phyloP scores from a whole-genome alignment of 2,113 vertebrate species.

The Spermophilus dauricus region DNA sequence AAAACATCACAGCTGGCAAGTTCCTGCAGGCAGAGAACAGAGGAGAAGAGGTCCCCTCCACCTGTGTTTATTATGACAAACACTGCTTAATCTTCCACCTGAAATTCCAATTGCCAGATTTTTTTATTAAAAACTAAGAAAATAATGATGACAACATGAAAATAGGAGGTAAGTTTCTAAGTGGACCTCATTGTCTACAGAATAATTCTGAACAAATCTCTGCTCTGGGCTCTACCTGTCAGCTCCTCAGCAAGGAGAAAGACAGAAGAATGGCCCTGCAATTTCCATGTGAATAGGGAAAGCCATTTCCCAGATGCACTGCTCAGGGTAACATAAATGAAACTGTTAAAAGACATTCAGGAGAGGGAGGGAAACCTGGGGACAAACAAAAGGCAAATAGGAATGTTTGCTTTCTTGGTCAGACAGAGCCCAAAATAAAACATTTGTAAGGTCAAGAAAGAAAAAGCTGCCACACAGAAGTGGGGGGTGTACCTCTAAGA shows the following conservation, averaged over 20 bases:
- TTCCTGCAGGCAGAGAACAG: constrained; percentile 88
- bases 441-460: not conserved
- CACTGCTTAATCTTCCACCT: constrained; percentile 86
- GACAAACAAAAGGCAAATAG: constrained; percentile 65
- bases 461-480: not conserved
- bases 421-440: constrained; percentile 79
- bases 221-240: constrained; percentile 83
- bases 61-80: constrained; percentile 89
- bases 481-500: not conserved
- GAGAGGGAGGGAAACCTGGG: constrained; percentile 15
- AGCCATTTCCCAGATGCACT: constrained; percentile 82
- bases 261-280: constrained; percentile 78
- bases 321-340: constrained; percentile 80
- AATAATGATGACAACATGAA: constrained; percentile 85
- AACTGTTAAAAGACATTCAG: constrained; percentile 83
- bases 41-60: constrained; percentile 88
- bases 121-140: constrained; percentile 62
- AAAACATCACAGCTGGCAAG: constrained; percentile 85
- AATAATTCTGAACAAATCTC: constrained; percentile 89
- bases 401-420: constrained; percentile 76
- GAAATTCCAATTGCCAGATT: constrained; percentile 86
- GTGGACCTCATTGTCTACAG: constrained; percentile 84
- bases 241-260: constrained; percentile 81
- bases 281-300: constrained; percentile 85
- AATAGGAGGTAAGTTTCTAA: constrained; percentile 86